Evolutionary conservation across 2,113 vertebrate genomes (phyloP).

Genomic region (Upupa epops): DNA sequence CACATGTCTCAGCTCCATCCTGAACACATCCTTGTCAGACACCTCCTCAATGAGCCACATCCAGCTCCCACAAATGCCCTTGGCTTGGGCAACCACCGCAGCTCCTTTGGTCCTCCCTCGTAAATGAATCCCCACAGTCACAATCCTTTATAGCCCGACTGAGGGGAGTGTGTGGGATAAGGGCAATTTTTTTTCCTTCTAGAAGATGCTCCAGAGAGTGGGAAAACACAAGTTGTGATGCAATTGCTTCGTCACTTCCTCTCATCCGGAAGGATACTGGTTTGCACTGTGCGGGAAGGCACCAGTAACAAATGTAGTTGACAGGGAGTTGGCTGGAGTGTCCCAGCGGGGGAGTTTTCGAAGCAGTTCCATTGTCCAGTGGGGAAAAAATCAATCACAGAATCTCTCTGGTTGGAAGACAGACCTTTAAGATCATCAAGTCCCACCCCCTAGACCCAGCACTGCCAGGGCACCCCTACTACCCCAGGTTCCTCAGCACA

Average conservation of each 20-base stretch:
- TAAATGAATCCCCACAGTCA: background rate
- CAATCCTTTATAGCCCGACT: accelerated
- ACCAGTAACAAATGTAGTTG: background rate
- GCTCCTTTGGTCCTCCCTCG: background rate
- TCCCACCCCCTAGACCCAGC: too few relatives aligned
- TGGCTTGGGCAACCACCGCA: background rate
- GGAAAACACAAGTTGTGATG: background rate
- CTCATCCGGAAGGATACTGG: background rate
- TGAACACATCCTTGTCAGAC: background rate
- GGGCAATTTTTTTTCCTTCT: background rate
- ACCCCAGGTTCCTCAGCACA: too few relatives aligned
- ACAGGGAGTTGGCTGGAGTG: background rate
- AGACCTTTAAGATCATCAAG: too few relatives aligned
- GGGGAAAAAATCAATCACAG: background rate
- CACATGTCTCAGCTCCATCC: background rate
- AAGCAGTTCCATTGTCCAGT: background rate
- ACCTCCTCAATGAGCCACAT: background rate
- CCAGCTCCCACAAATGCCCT: background rate
- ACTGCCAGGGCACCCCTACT: too few relatives aligned
- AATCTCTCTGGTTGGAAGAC: too few relatives aligned
- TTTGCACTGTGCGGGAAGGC: background rate
- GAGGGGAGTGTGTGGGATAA: too few relatives aligned
- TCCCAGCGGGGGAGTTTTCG: background rate
- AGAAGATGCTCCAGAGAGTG: background rate
- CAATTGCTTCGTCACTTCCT: background rate